Conservation (phyloP, 2,797 vertebrate genomes). For the Antennarius maculatus region DNA sequence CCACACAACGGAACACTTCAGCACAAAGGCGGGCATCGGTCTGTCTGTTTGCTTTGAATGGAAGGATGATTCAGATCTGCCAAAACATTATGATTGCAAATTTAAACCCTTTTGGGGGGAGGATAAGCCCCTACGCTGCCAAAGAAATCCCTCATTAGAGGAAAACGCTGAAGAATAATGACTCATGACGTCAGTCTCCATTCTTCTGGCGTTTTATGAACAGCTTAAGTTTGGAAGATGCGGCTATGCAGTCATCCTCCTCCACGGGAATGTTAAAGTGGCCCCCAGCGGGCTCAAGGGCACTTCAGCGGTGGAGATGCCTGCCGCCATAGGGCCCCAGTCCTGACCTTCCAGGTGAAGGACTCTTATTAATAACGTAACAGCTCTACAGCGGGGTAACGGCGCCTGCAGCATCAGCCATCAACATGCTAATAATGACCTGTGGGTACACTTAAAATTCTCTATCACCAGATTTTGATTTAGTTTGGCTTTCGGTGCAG, state of each 20-base stretch:
- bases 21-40: background rate
- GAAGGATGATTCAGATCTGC: conserved; percentile 23
- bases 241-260: background rate
- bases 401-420: background rate
- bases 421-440: conserved; percentile 6
- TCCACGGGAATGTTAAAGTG: conserved; percentile 1
- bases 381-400: background rate
- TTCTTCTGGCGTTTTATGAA: background rate
- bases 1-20: background rate
- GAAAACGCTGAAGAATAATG: conserved; percentile 35
- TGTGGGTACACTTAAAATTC: background rate
- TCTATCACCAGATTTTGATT: conserved; percentile 3
- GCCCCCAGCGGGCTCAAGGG: too few relatives aligned
- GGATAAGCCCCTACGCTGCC: conserved; percentile 41
- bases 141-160: conserved; percentile 48
- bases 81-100: conserved; percentile 48
- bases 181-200: conserved; percentile 3
- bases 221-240: background rate
- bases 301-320: too few relatives aligned
- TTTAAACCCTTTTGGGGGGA: conserved; percentile 42
- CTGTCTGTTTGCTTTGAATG: conserved; percentile 12
- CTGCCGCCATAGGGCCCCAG: conserved; percentile 17
- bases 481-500: conserved; percentile 3
- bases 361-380: conserved; percentile 42
- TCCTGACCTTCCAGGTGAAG: conserved; percentile 37